Evolutionary conservation across 2,888 invertebrate species (phyloP).

Genomic region (Ectemnius lituratus): DNA sequence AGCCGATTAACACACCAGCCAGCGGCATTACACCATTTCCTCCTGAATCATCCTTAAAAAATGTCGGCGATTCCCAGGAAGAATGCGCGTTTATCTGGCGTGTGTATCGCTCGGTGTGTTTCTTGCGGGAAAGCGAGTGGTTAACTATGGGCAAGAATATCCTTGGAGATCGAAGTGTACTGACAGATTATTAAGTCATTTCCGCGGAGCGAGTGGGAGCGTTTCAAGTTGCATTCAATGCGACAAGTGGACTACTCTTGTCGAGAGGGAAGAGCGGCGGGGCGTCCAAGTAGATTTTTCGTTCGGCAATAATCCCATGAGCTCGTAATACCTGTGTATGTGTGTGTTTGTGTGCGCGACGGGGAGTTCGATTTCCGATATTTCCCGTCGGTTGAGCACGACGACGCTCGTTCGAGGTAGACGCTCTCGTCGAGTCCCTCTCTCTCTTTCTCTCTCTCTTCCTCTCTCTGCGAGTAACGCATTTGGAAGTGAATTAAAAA

Average conservation of each 20-base stretch:
- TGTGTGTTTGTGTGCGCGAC: conserved; percentile 5
- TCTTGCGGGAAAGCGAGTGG: conserved; percentile 1
- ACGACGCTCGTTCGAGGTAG: neutral
- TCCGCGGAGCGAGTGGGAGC: no score
- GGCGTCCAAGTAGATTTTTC: no score
- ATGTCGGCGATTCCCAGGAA: neutral
- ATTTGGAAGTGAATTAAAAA: neutral
- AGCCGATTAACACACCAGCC: no score
- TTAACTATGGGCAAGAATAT: neutral
- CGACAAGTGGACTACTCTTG: no score
- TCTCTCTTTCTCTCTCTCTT: neutral
- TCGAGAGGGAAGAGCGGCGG: no score
- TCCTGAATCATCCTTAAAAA: conserved; percentile 1
- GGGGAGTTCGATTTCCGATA: conserved; percentile 7
- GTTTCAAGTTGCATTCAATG: no score
- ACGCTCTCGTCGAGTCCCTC: no score
- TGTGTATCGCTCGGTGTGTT: neutral
- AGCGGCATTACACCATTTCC: conserved; percentile 1
- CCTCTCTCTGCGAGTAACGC: neutral
- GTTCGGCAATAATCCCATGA: no score
- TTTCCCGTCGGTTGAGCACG: conserved; percentile 4
- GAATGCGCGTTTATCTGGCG: neutral
- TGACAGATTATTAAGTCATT: no score
- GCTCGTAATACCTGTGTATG: neutral
- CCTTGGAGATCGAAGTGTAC: neutral